Percentiles rank a stretch among this genome's conserved stretches.
Conservation (phyloP, 2,888 invertebrate species). For the Agonopterix subpropinquella region DNA sequence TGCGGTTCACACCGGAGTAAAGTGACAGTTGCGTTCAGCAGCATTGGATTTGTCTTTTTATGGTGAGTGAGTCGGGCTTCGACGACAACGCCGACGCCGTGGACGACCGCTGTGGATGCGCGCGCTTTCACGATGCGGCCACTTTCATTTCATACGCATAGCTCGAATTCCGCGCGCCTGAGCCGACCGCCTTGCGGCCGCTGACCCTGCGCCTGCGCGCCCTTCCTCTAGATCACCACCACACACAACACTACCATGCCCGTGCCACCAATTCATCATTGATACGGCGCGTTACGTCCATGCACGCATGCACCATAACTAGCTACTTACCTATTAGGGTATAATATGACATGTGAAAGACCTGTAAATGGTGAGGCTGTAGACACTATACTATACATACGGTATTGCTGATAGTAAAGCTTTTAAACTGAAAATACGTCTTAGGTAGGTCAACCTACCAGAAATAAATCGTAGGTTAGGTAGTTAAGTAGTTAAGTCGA, state of each 20-base stretch:
- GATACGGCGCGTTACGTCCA: slow-evolving; percentile 1
- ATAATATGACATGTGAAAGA: no score
- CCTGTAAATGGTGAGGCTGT: no score
- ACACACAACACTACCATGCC: slow-evolving; percentile 26
- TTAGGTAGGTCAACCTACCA: no score
- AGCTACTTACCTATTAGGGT: no score
- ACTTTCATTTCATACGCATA: slow-evolving; percentile 76
- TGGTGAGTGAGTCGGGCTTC: slow-evolving; percentile 50
- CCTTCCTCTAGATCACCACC: slow-evolving; percentile 56
- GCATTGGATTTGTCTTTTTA: slow-evolving; percentile 68
- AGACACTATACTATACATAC: no score
- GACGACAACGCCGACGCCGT: slow-evolving; percentile 27
- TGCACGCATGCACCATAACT: no score
- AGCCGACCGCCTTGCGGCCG: slow-evolving; percentile 52
- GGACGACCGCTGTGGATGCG: slow-evolving; percentile 55
- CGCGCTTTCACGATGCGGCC: slow-evolving; percentile 74
- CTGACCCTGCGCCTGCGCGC: slow-evolving; percentile 74
- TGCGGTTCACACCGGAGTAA: slow-evolving; percentile 58
- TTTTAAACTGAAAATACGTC: no score
- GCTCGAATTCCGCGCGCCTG: slow-evolving; percentile 68
- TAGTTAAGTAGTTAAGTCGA: no score
- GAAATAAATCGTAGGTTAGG: no score
- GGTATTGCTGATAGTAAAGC: no score
- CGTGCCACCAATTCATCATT: slow-evolving; percentile 13
- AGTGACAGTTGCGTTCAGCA: slow-evolving; percentile 46